A percentile compares a stretch with the other conserved stretches of the same genome.
Conservation (phyloP, 2,888 invertebrate species). For the Cephonodes hylas region DNA sequence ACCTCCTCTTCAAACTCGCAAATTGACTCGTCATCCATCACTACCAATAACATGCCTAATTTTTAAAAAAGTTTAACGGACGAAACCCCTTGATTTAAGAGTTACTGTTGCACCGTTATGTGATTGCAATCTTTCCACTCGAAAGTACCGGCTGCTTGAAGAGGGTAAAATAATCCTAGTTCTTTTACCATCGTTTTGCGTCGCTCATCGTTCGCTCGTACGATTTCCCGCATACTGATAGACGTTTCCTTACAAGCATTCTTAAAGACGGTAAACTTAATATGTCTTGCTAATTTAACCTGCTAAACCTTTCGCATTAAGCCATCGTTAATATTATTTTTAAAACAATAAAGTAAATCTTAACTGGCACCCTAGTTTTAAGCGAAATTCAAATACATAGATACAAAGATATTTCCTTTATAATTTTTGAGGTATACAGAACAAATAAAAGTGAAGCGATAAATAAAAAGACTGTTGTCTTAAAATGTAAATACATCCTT, state of each 20-base stretch:
- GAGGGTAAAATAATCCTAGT: neutral
- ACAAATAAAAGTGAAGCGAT: slow-evolving; percentile 57
- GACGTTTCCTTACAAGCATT: neutral
- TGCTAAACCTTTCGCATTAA: neutral
- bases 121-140: no score
- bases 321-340: neutral
- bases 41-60: slow-evolving; percentile 33
- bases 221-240: neutral
- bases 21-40: slow-evolving; percentile 62
- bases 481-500: slow-evolving; percentile 49
- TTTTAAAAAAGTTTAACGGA: slow-evolving; percentile 9
- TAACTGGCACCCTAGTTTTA: neutral
- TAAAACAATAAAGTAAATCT: neutral
- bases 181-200: neutral
- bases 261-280: neutral
- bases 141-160: neutral
- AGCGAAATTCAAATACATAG: neutral
- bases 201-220: neutral
- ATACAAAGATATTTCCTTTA: neutral
- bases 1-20: slow-evolving; percentile 55
- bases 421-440: neutral
- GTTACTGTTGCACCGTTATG: slow-evolving; percentile 22
- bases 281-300: neutral
- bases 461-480: slow-evolving; percentile 44
- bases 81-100: neutral